Base-by-base conservation (phyloP, 2,888 invertebrate species). In the Polietes domitor region DNA sequence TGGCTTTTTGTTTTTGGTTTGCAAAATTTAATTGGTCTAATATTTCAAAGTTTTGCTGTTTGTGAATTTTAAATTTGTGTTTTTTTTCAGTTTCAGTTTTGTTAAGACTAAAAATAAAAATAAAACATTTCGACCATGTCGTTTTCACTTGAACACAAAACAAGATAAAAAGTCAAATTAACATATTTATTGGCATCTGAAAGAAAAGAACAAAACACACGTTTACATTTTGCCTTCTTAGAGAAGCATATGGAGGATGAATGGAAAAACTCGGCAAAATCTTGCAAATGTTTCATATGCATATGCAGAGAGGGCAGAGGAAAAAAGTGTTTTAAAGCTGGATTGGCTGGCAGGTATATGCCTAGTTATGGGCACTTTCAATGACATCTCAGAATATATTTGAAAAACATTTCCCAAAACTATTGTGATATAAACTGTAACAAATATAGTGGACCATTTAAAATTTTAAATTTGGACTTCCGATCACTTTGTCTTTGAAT, bases 41-140 rank as follows among this genome's bases (percentile, higher is more conserved):
- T 75, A 61, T 63, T 78, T 78, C 55, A 53, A 53, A 53, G 21
- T 21, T 53, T 53, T 53, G 53, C 19, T 53, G 47, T 47, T 47
- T 15, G 9, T 53, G 53, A 21, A 21, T 53, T 75, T 74, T 26
- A 21, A 43, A 55, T 68, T 65, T 50, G 43, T 50, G 79, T 78
- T 85, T 82, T 85, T 73, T 78, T 74, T 68, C 7, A n/a, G n/a
- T n/a, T n/a, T 61, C 26, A 37, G 82, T 85, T 77, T 85, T 77
- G 55, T 83, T 75, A 53, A 58, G 78, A 75, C 55, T 24, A 78
- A 61, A 71, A 80, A 84, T 55, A 73, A 85, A 50, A 61, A 6
- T 12, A 70, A 19, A 63, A 63, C 19, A 10, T 17, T 37, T 21
- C n/a, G 37, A 9, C n/a, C 10, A 10, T 53, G 19, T 68, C 43